A percentile compares a stretch with the other conserved stretches of the same genome.
phyloP scores from a whole-genome alignment of 2,113 vertebrate genomes.

The Gracilinanus agilis region DNA sequence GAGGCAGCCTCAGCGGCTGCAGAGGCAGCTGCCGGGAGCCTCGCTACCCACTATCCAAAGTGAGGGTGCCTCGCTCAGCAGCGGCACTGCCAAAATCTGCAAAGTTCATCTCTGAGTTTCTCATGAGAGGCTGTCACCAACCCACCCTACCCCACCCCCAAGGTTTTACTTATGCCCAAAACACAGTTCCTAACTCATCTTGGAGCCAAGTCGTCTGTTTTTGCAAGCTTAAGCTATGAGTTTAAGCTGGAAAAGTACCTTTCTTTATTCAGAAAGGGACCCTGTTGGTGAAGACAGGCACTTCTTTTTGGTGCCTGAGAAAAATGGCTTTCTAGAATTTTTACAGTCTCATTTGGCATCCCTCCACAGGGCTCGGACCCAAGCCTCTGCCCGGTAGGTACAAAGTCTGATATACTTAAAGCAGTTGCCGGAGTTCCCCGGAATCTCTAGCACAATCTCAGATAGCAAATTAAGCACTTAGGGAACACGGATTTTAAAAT shows the following conservation, averaged over 20 bases:
- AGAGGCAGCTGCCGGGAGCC: not conserved
- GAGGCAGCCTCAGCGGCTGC: not conserved
- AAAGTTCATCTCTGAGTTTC: not conserved
- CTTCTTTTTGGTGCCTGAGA: not conserved
- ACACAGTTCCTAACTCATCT: not conserved
- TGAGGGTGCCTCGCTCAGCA: rapidly evolving
- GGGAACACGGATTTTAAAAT: not conserved
- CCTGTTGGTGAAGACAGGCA: slow-evolving; percentile 48
- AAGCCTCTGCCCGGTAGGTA: slow-evolving; percentile 12
- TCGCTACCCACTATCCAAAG: not conserved
- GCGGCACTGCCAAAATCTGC: slow-evolving; percentile 10
- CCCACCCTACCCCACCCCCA: not conserved
- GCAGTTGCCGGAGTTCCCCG: not conserved
- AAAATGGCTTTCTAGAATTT: slow-evolving; percentile 30
- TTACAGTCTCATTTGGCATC: slow-evolving; percentile 1
- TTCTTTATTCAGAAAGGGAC: not conserved
- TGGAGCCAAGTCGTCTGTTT: not conserved
- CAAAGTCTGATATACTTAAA: not conserved
- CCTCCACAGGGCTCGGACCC: not conserved
- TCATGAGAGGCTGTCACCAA: not conserved
- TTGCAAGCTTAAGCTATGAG: not conserved
- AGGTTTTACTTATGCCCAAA: not conserved
- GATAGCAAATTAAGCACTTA: not conserved
- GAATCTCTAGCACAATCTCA: not conserved
- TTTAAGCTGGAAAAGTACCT: not conserved